Evolutionary conservation across 2,113 vertebrate genomes (phyloP), one percentile per base, ranked within the genome.

Genomic region (Saccopteryx bilineata): DNA sequence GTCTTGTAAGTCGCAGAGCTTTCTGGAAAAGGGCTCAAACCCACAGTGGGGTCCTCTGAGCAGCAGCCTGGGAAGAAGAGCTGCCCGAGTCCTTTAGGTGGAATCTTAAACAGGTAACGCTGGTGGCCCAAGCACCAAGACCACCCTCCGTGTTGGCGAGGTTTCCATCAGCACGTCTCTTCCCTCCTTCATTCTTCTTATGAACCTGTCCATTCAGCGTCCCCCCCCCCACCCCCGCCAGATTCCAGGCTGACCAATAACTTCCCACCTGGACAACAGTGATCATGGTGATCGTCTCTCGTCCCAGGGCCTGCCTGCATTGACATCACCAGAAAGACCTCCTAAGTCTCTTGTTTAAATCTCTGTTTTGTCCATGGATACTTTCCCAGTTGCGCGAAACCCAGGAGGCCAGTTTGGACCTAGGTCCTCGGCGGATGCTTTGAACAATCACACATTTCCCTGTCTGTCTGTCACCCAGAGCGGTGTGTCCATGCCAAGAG

Each of bases 91-190:
- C 39, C 7, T 14, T 74, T 26, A 12, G n/a, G 80, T 23, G 60
- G 50, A 79, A 5, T 15, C 50, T 17, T 26, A 14, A 52, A 23
- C 58, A 75, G 69, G 23, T 9, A 1, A 63, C 3, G 6, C 18
- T 13, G 15, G 14, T 50, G 39, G n/a, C 31, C n/a, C 1, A 7
- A 19, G 63, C 4, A 46, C 39, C 14, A 24, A n/a, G 17, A 5
- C 7, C 0, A 13, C 21, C 19, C 9, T 13, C 48, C 19, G 18
- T 12, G 9, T 7, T 18, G 2, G 56, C 11, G 17, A 1, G 4
- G 28, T n/a, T 56, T 74, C 12, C 18, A 23, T 54, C 1, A 0
- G 23, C 1, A 12, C 0, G 0, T 17, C 3, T 66, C 17, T 2
- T 2, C 6, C 31, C 54, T 63, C 46, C 61, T 18, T 19, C 19